Evolutionary conservation across 2,888 invertebrate genomes (phyloP), one percentile per base, ranked within the genome.

Genomic region (Geophilus truncorum): DNA sequence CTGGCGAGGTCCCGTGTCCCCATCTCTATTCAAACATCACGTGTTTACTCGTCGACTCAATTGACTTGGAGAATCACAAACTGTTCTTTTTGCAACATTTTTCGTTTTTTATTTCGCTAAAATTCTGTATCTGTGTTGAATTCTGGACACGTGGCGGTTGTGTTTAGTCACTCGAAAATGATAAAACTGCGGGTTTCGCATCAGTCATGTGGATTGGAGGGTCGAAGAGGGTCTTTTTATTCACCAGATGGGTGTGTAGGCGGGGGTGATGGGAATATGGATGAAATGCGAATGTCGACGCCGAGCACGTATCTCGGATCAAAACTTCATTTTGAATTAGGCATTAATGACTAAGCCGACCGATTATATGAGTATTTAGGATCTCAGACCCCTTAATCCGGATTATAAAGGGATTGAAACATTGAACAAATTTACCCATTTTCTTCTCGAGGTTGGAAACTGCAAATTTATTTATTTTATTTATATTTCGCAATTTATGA

Each of bases 141-240:
- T 34, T 34, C 36, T 40, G 36, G 36, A 21, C 57, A 57, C 57
- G 57, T 57, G 57, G 1, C 18, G 9, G 18, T 7, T 57, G 57
- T 57, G 57, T 18, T 57, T 57, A 57, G 57, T 18, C 57, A 57
- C 7, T 57, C 57, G 57, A 3, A 57, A 57, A 57, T 57, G 57
- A 57, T 57, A 57, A 57, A 57, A 57, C 7, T 57, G 21, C n/a
- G 18, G 57, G 57, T 21, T 9, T 5, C 36, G 36, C 36, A 40
- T 40, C 36, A 40, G 10, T 40, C 36, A 40, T 40, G 57, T 57
- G 23, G 57, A 57, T 57, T 57, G 57, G 5, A 57, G 57, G 57
- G 57, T n/a, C n/a, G n/a, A n/a, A n/a, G n/a, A n/a, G n/a, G 57
- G 57, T 57, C 57, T 57, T 57, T 57, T 57, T 57, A 57, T 57